Conservation (phyloP, 2,113 vertebrate species). For the Otus sunia region DNA sequence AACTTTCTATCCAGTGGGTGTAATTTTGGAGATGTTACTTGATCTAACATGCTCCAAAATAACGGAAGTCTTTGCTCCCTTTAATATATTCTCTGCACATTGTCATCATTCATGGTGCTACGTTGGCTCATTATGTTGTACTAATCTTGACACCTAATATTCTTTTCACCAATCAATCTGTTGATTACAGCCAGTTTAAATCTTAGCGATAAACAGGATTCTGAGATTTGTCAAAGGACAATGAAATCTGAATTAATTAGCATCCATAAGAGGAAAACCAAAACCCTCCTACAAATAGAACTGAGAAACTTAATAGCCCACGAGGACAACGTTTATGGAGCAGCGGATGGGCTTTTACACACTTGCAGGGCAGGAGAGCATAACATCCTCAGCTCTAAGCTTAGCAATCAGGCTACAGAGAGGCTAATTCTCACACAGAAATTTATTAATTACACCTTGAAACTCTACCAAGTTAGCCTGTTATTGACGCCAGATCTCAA, state of each 20-base stretch:
- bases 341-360: not conserved
- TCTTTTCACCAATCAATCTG: slow-evolving; percentile 9
- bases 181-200: not conserved
- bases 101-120: not conserved
- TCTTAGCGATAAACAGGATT: not conserved
- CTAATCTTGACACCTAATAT: not conserved
- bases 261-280: not conserved
- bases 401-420: not conserved
- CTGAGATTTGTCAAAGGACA: not conserved
- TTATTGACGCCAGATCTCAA: not conserved
- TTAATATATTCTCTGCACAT: slow-evolving; percentile 7
- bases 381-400: not conserved
- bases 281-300: not conserved
- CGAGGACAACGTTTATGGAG: not conserved
- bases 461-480: not conserved
- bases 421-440: not conserved
- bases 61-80: not conserved
- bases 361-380: not conserved
- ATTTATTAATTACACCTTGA: slow-evolving; percentile 22
- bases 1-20: not conserved
- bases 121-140: not conserved
- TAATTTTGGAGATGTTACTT: slow-evolving; percentile 39
- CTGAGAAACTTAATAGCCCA: not conserved
- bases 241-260: not conserved
- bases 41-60: slow-evolving; percentile 12